Base-by-base conservation (phyloP, 1,140 invertebrate species). In the Tachypleus tridentatus region DNA sequence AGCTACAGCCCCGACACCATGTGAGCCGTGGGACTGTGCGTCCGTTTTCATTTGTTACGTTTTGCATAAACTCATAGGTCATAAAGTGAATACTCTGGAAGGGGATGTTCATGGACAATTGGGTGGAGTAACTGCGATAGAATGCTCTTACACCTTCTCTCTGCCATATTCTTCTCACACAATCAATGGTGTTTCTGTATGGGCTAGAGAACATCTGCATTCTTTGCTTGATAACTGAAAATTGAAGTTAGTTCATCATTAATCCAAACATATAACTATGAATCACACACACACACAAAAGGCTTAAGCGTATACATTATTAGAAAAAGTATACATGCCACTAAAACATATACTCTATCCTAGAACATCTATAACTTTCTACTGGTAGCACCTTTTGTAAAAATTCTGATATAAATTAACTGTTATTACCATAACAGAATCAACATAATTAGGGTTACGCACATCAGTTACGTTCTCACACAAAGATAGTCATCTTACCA, bases 191-290 rank as follows among this genome's bases (percentile, higher is more conserved):
- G 64, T 85, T 85, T 76, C 84, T 86, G 80, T 98, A 98, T 8
- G 93, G 92, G 60, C 92, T 97, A 76, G 93, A 89, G 76, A 88
- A 88, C 90, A 99, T 96, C 83, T 99, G 97, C 82, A 99, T 85
- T 68, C 97, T 83, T 78, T 99, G 97, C 78, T 99, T 99, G 11
- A 99, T 87, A 73, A 97, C 93, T 95, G 82, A 58, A 84, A 83
- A 67, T 72, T 68, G 71, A 68, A 52, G 29, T 29, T 29, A 29
- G 29, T 29, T 29, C 29, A 29, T 29, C 29, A 29, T 29, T 29
- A 29, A 29, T 29, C 29, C 29, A 2, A 29, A 29, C 29, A 29
- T 29, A 29, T 29, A 29, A 29, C 29, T 29, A 29, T 29, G 29
- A 29, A 29, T 29, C 29, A 1, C 29, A 29, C 29, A 29, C 29